Conservation (phyloP, 2,113 vertebrate genomes). For the Podarcis cretensis region DNA sequence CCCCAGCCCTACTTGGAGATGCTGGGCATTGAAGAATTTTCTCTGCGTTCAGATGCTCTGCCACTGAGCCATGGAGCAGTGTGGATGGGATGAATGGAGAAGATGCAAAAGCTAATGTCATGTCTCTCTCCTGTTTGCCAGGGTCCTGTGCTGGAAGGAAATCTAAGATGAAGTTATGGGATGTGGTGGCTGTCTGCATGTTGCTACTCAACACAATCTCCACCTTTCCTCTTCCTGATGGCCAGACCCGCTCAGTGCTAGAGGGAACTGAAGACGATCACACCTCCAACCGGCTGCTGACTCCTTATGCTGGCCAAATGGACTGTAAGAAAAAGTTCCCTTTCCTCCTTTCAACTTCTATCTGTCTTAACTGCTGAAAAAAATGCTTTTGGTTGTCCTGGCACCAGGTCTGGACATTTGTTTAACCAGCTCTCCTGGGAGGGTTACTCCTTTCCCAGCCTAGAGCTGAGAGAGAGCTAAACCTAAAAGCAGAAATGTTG, state of each 20-base stretch:
- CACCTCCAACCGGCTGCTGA: constrained; percentile 78
- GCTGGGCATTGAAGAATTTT: too few relatives aligned
- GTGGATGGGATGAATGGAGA: background rate
- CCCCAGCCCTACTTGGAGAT: too few relatives aligned
- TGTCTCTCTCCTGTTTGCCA: constrained; percentile 61
- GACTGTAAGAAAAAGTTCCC: constrained; percentile 82
- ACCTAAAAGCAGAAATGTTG: background rate
- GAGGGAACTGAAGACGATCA: constrained; percentile 82
- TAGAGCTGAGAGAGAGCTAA: background rate
- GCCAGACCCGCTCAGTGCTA: constrained; percentile 82
- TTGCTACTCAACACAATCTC: constrained; percentile 96
- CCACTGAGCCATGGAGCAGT: too few relatives aligned
- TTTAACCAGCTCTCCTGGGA: background rate
- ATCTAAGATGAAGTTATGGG: constrained; percentile 99
- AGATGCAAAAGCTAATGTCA: constrained; percentile 27
- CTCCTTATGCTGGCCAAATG: constrained; percentile 79
- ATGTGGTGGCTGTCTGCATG: constrained; percentile 96
- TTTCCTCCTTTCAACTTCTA: constrained; percentile 36
- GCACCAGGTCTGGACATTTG: too few relatives aligned
- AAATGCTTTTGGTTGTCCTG: background rate
- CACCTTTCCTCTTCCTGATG: constrained; percentile 89
- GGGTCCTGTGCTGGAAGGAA: constrained; percentile 93
- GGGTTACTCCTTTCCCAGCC: background rate
- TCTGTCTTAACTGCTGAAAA: constrained; percentile 53
- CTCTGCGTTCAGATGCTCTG: too few relatives aligned